phyloP scores from a whole-genome alignment of 2,113 vertebrate species.

The Pavo muticus region DNA sequence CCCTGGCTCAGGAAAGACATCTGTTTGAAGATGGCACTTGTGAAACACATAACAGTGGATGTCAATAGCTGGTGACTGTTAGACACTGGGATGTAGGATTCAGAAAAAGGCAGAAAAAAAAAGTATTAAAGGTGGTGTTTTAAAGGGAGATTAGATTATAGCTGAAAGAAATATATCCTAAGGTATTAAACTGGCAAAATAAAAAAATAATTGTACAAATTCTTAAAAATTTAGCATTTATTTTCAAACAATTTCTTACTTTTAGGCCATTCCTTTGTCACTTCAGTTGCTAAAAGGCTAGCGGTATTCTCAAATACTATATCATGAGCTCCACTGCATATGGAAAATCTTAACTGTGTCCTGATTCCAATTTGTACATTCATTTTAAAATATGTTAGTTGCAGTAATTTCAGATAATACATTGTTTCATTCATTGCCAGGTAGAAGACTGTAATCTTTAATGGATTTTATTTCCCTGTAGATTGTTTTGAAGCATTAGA shows the following conservation, averaged over 20 bases:
- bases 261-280: background rate
- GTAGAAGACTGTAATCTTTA: background rate
- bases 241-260: background rate
- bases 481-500: background rate
- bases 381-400: background rate
- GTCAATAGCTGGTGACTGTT: background rate
- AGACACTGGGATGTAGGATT: background rate
- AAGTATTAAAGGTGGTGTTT: background rate
- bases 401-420: background rate
- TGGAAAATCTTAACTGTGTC: background rate
- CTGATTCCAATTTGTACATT: background rate
- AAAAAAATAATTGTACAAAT: background rate
- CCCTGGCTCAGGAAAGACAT: background rate
- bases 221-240: background rate
- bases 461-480: background rate
- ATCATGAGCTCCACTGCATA: background rate
- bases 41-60: rapidly evolving
- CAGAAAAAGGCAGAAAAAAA: background rate
- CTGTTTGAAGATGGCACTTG: background rate
- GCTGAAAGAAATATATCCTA: background rate
- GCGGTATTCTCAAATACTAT: background rate
- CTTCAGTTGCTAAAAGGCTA: background rate
- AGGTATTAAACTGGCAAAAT: background rate
- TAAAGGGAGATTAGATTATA: background rate
- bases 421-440: background rate